A percentile compares a stretch with the other conserved stretches of the same genome.
Evolutionary conservation across 2,888 invertebrate genomes (phyloP).

Genomic region (Baccha elongata): DNA sequence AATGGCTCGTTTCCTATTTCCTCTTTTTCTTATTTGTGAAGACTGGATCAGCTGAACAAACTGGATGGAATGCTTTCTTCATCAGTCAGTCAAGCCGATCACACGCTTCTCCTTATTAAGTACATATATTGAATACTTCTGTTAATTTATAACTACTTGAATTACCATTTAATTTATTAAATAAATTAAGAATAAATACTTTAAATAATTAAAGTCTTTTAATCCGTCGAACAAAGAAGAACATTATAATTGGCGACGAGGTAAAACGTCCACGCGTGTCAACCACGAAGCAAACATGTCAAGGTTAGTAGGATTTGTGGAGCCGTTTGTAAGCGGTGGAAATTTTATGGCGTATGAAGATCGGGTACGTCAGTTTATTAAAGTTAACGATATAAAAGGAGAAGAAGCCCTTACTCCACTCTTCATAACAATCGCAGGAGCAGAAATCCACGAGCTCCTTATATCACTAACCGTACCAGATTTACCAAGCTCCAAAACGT

Average conservation of each 20-base stretch:
- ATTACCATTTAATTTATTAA: too few species aligned
- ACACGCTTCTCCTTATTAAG: too few species aligned
- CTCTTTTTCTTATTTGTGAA: too few species aligned
- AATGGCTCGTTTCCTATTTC: too few species aligned
- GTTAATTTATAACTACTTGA: too few species aligned
- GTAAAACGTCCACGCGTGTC: constrained; percentile 1
- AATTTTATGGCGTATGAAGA: constrained; percentile 41
- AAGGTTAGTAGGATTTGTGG: constrained; percentile 21
- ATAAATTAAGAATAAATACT: too few species aligned
- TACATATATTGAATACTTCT: too few species aligned
- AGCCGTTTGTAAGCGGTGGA: constrained; percentile 26
- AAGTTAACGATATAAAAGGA: constrained; percentile 22
- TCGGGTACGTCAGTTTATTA: constrained; percentile 27
- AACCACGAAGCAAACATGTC: background rate
- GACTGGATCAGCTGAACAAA: too few species aligned
- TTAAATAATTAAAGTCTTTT: too few species aligned
- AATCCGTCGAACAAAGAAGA: too few species aligned
- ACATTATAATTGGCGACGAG: constrained; percentile 9
- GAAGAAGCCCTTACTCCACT: constrained; percentile 28
- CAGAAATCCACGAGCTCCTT: constrained; percentile 20
- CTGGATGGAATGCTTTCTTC: too few species aligned
- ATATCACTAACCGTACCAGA: constrained; percentile 32
- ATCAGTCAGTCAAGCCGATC: too few species aligned
- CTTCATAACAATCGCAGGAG: constrained; percentile 26
- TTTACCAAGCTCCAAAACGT: constrained; percentile 30